A percentile compares a stretch with the other conserved stretches of the same genome.
These are phyloP conservation scores for Lasiurus borealis DNA, from an alignment of 2,113 vertebrate genomes.

Conservation along the genomic window DNA sequence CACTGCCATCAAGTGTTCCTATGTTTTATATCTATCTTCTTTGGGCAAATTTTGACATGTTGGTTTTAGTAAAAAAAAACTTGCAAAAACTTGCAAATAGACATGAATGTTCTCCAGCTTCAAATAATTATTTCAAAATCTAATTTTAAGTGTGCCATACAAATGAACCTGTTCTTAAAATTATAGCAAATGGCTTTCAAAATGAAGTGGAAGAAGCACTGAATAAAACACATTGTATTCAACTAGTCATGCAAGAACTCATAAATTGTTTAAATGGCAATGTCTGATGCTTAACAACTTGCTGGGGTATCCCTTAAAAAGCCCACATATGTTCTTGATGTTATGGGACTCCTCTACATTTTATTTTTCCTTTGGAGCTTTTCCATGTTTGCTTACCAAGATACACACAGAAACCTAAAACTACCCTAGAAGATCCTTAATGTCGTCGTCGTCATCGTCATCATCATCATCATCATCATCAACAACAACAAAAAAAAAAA, in stretches of 20 bases:
- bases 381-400: neutral
- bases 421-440: neutral
- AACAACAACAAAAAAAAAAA: neutral
- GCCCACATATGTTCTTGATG: neutral
- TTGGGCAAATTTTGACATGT: neutral
- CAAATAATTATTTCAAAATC: slow-evolving; percentile 48
- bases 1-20: slow-evolving; percentile 2
- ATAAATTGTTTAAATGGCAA: neutral
- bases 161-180: slow-evolving; percentile 35
- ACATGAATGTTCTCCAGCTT: neutral
- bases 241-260: neutral
- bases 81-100: slow-evolving; percentile 11
- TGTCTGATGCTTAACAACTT: neutral
- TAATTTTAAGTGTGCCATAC: neutral
- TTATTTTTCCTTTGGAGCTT: neutral
- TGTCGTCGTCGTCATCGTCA: neutral
- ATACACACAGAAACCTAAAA: neutral
- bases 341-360: neutral
- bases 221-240: slow-evolving; percentile 16
- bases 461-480: neutral
- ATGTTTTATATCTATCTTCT: slow-evolving; percentile 5
- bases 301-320: neutral
- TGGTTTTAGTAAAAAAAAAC: slow-evolving; percentile 21
- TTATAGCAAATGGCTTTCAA: slow-evolving; percentile 28
- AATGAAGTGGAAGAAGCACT: neutral